Base-by-base conservation (phyloP, 1,140 invertebrate species). In the Sarcophaga bullata region DNA sequence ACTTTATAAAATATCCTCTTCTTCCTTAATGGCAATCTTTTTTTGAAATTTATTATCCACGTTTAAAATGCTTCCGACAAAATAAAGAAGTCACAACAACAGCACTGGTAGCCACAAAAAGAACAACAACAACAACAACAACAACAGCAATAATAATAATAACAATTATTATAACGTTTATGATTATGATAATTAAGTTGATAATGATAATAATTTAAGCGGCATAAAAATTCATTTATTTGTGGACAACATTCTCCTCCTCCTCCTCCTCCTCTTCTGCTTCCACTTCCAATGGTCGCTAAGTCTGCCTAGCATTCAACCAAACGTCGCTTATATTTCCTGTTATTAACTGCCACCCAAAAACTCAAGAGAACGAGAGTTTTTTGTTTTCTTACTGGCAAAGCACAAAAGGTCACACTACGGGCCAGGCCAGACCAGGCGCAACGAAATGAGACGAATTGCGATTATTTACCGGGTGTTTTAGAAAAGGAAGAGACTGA, bases 171-270 rank as follows among this genome's bases (percentile, higher is more conserved):
- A 68, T 37, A 37, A 37, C 25, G 25, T 37, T 37, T 37, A 37
- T 62, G 11, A n/a, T 25, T 19, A 68, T 68, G 62, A 68, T 68
- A 8, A 25, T 15, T 19, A 68, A 19, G n/a, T 19, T 68, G 62
- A 68, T 68, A 19, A 68, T 68, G 62, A 68, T 68, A 17, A 68
- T 68, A 68, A 68, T 68, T 68, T 68, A 37, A 37, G n/a, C 62
- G 19, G 17, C 62, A 68, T 68, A 68, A 68, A 68, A 68, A 19
- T 68, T 68, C 62, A 68, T 68, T 68, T 68, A 68, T 68, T 68
- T 68, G 62, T 68, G 62, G 62, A 37, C 8, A 68, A 17, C 9
- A 68, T 68, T 68, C 62, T 68, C 17, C 62, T 19, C 9, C 19
- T n/a, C 6, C 25, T 37, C 25, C 25, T 37, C 25, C 25, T 37